phyloP scores from a whole-genome alignment of 2,888 invertebrate genomes.

The Hypolimnas misippus region DNA sequence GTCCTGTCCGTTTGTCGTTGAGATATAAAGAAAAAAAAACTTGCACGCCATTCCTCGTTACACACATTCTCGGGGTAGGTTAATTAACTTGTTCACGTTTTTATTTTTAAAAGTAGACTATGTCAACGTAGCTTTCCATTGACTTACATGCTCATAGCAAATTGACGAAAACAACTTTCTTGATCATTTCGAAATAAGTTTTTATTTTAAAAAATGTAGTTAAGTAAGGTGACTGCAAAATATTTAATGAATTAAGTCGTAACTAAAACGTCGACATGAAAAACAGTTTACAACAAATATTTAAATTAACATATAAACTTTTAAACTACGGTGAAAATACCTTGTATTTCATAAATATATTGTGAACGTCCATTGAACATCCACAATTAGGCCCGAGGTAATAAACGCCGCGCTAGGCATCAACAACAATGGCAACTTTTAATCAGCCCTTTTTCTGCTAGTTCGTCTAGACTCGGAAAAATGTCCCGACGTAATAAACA shows the following conservation, averaged over 20 bases:
- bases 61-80: slow-evolving; percentile 38
- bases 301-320: background rate
- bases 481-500: slow-evolving; percentile 61
- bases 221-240: no score
- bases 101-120: slow-evolving; percentile 36
- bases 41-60: slow-evolving; percentile 37
- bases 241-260: no score
- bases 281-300: background rate
- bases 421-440: slow-evolving; percentile 74
- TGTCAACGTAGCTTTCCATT: slow-evolving; percentile 29
- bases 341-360: slow-evolving; percentile 6
- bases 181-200: background rate
- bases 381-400: slow-evolving; percentile 46
- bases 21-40: slow-evolving; percentile 53
- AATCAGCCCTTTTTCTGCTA: slow-evolving; percentile 77
- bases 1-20: slow-evolving; percentile 47
- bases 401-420: slow-evolving; percentile 49
- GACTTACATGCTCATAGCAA: slow-evolving; percentile 9
- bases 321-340: background rate
- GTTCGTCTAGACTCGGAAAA: slow-evolving; percentile 73
- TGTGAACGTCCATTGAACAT: slow-evolving; percentile 21
- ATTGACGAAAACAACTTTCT: slow-evolving; percentile 1
- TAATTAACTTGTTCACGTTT: slow-evolving; percentile 40
- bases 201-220: background rate
- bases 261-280: background rate